These are phyloP conservation scores for Tillus elongatus DNA, from an alignment of 2,888 invertebrate genomes.

Conservation along the genomic window DNA sequence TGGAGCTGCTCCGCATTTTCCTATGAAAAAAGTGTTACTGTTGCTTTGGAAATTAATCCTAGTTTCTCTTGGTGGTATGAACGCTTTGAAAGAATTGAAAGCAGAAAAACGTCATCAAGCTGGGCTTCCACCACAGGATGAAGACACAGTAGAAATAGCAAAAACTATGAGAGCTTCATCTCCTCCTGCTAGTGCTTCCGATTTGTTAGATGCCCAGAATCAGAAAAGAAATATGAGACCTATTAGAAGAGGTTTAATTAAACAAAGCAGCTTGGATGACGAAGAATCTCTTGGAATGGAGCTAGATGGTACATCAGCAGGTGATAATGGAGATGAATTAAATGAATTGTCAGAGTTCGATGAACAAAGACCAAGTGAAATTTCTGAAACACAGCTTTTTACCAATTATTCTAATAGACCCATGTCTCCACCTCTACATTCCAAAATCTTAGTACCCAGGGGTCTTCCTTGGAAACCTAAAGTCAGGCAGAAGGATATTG, in stretches of 20 bases:
- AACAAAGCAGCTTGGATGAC: constrained; percentile 87
- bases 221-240: constrained; percentile 64
- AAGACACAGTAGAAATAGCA: constrained; percentile 93
- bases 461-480: constrained; percentile 94
- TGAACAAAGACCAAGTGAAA: constrained; percentile 42
- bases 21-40: constrained; percentile 95
- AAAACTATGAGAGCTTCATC: constrained; percentile 90
- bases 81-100: constrained; percentile 71
- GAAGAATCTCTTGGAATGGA: constrained; percentile 64
- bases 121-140: constrained; percentile 67
- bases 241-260: constrained; percentile 67
- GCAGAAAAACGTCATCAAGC: constrained; percentile 56
- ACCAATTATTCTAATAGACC: constrained; percentile 34
- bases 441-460: constrained; percentile 22
- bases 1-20: constrained; percentile 92
- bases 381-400: constrained; percentile 33
- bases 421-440: constrained; percentile 23
- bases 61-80: constrained; percentile 85
- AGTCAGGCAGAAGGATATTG: constrained; percentile 88
- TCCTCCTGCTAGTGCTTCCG: constrained; percentile 87
- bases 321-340: constrained; percentile 52
- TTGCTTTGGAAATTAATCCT: constrained; percentile 93
- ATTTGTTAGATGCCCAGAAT: constrained; percentile 79
- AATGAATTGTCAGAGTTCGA: constrained; percentile 47
- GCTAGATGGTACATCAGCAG: constrained; percentile 54